Evolutionary conservation across 2,113 vertebrate genomes (phyloP).

Genomic region (Otis tarda): DNA sequence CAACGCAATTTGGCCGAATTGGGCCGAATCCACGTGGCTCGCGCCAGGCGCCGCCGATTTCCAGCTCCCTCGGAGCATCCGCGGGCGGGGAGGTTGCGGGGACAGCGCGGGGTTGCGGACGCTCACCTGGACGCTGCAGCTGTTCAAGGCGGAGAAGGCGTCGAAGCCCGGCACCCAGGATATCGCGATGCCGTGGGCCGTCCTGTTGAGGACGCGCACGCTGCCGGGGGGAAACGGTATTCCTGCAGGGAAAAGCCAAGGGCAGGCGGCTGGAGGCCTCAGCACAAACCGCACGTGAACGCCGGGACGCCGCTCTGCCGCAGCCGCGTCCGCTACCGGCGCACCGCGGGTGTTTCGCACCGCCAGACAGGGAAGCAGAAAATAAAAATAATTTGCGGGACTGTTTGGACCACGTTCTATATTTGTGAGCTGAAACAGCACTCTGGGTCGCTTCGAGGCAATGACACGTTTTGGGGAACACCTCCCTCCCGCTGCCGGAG

Average conservation of each 20-base stretch:
- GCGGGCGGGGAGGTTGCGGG: rapidly evolving
- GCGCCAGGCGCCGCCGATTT: not conserved
- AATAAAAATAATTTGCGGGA: not conserved
- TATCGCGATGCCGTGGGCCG: slow-evolving; percentile 75
- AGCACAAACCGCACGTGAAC: not conserved
- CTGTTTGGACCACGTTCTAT: not conserved
- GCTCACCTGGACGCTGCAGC: slow-evolving; percentile 84
- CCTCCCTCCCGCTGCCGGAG: rapidly evolving
- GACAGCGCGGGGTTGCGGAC: not conserved
- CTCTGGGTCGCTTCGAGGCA: not conserved
- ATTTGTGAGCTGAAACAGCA: not conserved
- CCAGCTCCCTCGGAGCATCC: not conserved
- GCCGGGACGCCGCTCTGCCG: not conserved
- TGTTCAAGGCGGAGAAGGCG: slow-evolving; percentile 83
- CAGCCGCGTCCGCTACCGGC: rapidly evolving
- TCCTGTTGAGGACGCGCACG: slow-evolving; percentile 71
- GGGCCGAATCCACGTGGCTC: not conserved
- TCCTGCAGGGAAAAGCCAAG: slow-evolving; percentile 50
- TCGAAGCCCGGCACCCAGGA: slow-evolving; percentile 90
- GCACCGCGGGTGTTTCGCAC: rapidly evolving
- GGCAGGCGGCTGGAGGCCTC: not conserved
- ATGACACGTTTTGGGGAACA: not conserved
- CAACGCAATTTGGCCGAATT: not conserved
- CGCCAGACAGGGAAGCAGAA: not conserved
- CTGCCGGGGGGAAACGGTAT: slow-evolving; percentile 61